Percentiles rank a stretch among this genome's conserved stretches.
Conservation (phyloP, 2,113 vertebrate species). For the Apodemus speciosus region DNA sequence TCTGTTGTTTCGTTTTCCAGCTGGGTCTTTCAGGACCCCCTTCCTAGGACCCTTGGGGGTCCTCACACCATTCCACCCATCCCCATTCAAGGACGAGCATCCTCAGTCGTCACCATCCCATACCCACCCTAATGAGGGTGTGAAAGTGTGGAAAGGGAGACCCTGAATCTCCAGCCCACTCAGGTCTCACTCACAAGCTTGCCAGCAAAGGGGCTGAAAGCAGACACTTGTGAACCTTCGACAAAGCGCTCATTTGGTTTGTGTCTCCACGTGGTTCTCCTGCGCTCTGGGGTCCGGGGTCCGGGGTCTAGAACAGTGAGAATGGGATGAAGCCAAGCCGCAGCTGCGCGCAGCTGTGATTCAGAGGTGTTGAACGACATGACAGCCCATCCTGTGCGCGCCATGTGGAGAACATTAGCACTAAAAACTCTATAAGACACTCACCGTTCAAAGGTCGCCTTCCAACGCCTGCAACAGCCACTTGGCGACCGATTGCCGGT, state of each 20-base stretch:
- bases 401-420: not conserved
- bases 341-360: not conserved
- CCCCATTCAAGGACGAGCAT: not conserved
- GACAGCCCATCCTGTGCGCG: not conserved
- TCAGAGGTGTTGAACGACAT: not conserved
- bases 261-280: accelerated
- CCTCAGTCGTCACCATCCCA: not conserved
- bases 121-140: not conserved
- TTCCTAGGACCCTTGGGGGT: not conserved
- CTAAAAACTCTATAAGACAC: not conserved
- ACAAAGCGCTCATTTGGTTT: not conserved
- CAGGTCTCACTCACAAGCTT: not conserved
- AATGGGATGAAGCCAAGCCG: not conserved
- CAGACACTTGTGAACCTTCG: not conserved
- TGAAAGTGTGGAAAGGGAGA: not conserved
- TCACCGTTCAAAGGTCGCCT: not conserved
- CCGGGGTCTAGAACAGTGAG: not conserved
- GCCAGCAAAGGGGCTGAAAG: not conserved
- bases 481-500: not conserved
- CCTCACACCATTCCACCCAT: not conserved
- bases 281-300: not conserved
- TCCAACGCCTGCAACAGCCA: not conserved
- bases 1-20: not conserved
- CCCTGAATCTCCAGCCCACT: not conserved
- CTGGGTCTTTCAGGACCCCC: not conserved